phyloP scores from a whole-genome alignment of 1,140 invertebrate species.

The Sinella curviseta region DNA sequence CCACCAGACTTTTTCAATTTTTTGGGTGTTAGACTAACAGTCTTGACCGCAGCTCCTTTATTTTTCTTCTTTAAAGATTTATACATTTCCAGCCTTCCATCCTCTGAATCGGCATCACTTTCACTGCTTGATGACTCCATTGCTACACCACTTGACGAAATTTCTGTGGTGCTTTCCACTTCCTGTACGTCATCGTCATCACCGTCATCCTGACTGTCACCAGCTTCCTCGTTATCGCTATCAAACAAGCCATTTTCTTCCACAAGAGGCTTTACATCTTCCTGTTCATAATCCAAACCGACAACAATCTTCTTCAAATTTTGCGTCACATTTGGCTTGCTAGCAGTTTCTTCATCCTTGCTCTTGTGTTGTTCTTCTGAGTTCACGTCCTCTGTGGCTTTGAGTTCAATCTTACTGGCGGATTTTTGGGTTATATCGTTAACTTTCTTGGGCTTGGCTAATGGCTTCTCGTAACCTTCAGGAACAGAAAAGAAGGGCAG shows the following conservation, averaged over 20 bases:
- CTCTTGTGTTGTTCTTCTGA: conserved; percentile 26
- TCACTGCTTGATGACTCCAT: not conserved
- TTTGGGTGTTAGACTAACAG: conserved; percentile 59
- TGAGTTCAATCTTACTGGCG: conserved; percentile 26
- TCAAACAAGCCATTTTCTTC: conserved; percentile 50
- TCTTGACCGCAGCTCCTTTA: conserved; percentile 46
- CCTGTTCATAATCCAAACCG: conserved; percentile 68
- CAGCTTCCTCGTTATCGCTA: conserved; percentile 53
- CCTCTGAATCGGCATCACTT: conserved; percentile 11
- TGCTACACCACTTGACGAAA: too few relatives aligned
- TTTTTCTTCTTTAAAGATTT: conserved; percentile 4
- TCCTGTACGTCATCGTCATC: conserved; percentile 36
- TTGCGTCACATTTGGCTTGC: conserved; percentile 57
- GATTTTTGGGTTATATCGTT: conserved; percentile 48
- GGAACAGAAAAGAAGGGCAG: conserved; percentile 91
- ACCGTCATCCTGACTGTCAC: conserved; percentile 53
- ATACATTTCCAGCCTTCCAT: not conserved
- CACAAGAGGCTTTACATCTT: conserved; percentile 60
- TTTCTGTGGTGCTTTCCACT: not conserved
- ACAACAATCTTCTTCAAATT: conserved; percentile 80
- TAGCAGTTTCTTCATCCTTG: conserved; percentile 50
- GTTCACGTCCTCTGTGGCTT: conserved; percentile 44
- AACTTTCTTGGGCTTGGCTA: conserved; percentile 48
- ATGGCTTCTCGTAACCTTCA: conserved; percentile 30
- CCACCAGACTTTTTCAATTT: conserved; percentile 58